Evolutionary conservation across 2,888 invertebrate species (phyloP).

Genomic region (Amorpha juglandis): DNA sequence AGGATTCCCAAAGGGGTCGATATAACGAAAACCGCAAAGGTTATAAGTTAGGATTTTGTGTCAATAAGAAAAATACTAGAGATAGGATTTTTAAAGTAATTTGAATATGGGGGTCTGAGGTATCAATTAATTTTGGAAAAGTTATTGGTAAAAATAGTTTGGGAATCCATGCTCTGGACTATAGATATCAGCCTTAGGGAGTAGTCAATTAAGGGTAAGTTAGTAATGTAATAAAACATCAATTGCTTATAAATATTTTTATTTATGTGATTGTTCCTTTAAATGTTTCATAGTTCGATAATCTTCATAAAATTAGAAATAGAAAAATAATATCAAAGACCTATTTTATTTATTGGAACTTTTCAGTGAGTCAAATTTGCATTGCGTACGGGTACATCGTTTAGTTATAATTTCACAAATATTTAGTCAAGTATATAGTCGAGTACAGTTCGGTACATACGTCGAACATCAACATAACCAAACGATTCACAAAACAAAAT

Average conservation of each 20-base stretch:
- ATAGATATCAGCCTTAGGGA: not conserved
- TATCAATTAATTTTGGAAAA: too few species aligned
- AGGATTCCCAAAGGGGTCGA: too few species aligned
- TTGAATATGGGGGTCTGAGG: too few species aligned
- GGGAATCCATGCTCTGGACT: too few species aligned
- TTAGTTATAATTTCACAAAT: conserved; percentile 47
- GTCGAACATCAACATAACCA: not conserved
- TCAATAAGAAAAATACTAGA: too few species aligned
- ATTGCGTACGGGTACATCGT: conserved; percentile 36
- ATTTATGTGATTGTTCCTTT: conserved; percentile 80
- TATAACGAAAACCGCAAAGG: too few species aligned
- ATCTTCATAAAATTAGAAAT: conserved; percentile 83
- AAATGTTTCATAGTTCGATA: conserved; percentile 78
- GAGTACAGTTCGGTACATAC: conserved; percentile 5
- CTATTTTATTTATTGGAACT: conserved; percentile 77
- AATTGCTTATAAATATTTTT: conserved; percentile 79
- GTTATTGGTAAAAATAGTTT: too few species aligned
- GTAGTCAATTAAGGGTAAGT: not conserved
- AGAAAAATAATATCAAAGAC: conserved; percentile 84
- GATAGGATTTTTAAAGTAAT: too few species aligned
- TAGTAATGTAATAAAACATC: conserved; percentile 60
- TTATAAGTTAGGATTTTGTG: too few species aligned
- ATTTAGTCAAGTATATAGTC: conserved; percentile 37
- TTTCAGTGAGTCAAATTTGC: conserved; percentile 63
- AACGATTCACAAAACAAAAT: conserved; percentile 40